Base-by-base conservation (phyloP, 2,888 invertebrate genomes). In the Thymelicus lineola region DNA sequence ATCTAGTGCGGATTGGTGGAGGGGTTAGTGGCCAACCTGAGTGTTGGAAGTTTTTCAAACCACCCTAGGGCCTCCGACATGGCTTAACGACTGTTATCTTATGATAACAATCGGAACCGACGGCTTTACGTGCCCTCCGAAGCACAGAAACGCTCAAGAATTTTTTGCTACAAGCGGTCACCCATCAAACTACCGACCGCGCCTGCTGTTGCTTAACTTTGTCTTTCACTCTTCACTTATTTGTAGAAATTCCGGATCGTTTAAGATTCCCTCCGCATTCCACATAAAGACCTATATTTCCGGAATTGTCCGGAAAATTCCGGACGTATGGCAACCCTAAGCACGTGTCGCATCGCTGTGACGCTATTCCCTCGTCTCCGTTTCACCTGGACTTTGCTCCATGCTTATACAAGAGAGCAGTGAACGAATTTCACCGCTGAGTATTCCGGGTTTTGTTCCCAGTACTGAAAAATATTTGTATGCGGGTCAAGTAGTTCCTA, bases 401-500 rank as follows among this genome's bases (percentile, higher is more conserved):
- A 35, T 20, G 69, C 62, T 69, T 69, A 69, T 63, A 69, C 69
- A 69, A 69, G 69, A 69, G 63, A 63, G 63, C 38, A 69, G 63
- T 63, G 69, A 63, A 69, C 69, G 63, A 62, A 69, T 69, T 69
- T 69, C 69, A 63, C 69, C 69, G 48, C 48, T 63, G 69, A 58
- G 66, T 63, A 69, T 69, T 69, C 69, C 69, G 69, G 69, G 69
- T 69, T 69, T 63, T 63, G 69, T 69, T 48, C 63, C 62, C 63
- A 63, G 69, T 63, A 69, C 62, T 46, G 68, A 55, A 68, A 68
- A 62, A 68, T 62, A 68, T 68, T 68, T 68, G 62, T 68, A 68
- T 68, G 68, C 68, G 61, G 62, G 68, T 4, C 69, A 69, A 63
- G 63, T 58, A 69, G 38, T 36, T 57, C 36, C 57, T 55, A 45